Evolutionary conservation across 2,888 invertebrate genomes (phyloP).

Genomic region (Poecilobothrus nobilitatus): DNA sequence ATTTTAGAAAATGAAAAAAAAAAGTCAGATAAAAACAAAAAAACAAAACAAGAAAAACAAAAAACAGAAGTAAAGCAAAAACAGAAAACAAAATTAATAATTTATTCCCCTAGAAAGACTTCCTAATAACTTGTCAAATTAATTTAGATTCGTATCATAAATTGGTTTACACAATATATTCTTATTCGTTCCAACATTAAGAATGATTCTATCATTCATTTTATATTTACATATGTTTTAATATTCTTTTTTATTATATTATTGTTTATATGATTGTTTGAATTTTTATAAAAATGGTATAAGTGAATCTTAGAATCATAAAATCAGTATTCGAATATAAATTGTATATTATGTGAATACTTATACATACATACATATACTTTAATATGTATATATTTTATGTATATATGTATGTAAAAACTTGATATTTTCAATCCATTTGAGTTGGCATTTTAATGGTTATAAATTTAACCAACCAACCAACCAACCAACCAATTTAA

Average conservation of each 20-base stretch:
- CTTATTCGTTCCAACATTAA: background rate
- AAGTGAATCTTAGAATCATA: too few relatives aligned
- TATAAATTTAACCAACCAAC: too few relatives aligned
- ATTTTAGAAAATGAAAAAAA: background rate
- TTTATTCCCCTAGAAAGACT: background rate
- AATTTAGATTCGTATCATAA: background rate
- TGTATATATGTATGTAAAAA: background rate
- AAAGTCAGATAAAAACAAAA: background rate
- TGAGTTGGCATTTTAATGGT: too few relatives aligned
- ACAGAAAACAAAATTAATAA: conserved; percentile 1
- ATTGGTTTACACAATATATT: background rate
- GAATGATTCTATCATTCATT: too few relatives aligned
- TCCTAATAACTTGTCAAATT: conserved; percentile 4
- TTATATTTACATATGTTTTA: too few relatives aligned
- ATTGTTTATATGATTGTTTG: too few relatives aligned
- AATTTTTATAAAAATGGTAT: background rate
- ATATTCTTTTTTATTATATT: too few relatives aligned
- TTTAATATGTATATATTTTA: background rate
- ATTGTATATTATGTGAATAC: too few relatives aligned
- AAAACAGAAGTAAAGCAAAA: background rate
- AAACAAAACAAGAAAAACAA: background rate
- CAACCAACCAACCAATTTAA: too few relatives aligned
- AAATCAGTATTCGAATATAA: too few relatives aligned
- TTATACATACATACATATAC: too few relatives aligned
- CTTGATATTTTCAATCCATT: background rate